Conservation (phyloP, 2,113 vertebrate genomes). For the Melanostigma gelatinosum region DNA sequence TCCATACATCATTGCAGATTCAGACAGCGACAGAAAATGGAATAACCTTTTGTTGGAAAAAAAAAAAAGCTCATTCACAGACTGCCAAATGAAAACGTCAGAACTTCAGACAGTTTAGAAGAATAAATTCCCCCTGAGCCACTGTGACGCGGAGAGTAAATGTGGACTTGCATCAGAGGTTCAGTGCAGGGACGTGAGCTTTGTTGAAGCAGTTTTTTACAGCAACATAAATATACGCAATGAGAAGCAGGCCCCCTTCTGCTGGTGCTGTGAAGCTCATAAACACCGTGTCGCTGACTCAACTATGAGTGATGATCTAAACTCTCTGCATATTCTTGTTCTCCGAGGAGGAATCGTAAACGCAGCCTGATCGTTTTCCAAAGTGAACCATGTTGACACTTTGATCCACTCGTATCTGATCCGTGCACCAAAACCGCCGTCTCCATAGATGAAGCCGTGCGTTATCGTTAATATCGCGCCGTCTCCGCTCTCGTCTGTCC, state of each 20-base stretch:
- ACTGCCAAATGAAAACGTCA: constrained; percentile 32
- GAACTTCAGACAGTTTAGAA: constrained; percentile 8
- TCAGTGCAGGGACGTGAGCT: constrained; percentile 7
- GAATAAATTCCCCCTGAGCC: not conserved
- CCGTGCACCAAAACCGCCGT: constrained; percentile 16
- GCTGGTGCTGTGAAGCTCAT: constrained; percentile 9
- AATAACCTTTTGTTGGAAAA: constrained; percentile 14
- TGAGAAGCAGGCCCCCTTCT: not conserved
- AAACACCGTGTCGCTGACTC: constrained; percentile 11
- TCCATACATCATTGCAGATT: constrained; percentile 4
- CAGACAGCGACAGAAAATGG: not conserved
- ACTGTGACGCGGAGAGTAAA: not conserved
- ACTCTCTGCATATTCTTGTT: constrained; percentile 7
- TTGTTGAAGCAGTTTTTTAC: not conserved
- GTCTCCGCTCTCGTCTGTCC: constrained; percentile 25
- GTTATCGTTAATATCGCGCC: constrained; percentile 55
- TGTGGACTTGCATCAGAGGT: constrained; percentile 9
- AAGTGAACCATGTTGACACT: constrained; percentile 43
- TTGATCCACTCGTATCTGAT: constrained; percentile 52
- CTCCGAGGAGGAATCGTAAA: constrained; percentile 29
- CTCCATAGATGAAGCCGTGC: constrained; percentile 30
- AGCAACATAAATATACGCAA: not conserved
- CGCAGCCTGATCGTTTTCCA: constrained; percentile 35
- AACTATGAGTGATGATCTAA: constrained; percentile 43
- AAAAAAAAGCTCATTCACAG: not conserved